These are phyloP conservation scores for Andrena bucephala DNA, from an alignment of 2,888 invertebrate species.

Conservation along the genomic window DNA sequence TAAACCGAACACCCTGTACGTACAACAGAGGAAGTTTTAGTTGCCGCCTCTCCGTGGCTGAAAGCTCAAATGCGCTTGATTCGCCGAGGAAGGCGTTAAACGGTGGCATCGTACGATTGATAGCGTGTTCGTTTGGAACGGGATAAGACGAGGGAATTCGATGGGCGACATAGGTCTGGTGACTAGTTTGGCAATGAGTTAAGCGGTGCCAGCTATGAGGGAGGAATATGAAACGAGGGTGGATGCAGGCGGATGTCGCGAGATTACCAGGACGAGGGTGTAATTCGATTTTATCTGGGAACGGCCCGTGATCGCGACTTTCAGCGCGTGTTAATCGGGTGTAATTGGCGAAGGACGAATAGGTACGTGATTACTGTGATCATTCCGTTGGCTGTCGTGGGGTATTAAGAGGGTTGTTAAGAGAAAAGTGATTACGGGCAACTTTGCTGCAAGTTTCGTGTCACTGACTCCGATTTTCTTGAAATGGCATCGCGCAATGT, in stretches of 20 bases:
- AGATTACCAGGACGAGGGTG: conserved; percentile 6
- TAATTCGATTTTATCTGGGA: conserved; percentile 28
- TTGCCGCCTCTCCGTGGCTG: conserved; percentile 55
- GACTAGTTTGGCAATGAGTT: conserved; percentile 12
- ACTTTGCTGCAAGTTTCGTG: too few species aligned
- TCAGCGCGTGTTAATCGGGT: not conserved
- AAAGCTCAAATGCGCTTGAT: conserved; percentile 57
- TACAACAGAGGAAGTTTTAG: conserved; percentile 56
- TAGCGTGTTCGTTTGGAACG: conserved; percentile 12
- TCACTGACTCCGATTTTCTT: too few species aligned
- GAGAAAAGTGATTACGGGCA: not conserved
- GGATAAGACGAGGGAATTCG: not conserved
- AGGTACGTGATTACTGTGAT: not conserved
- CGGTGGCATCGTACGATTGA: conserved; percentile 36
- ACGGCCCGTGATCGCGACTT: not conserved
- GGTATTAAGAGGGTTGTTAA: not conserved
- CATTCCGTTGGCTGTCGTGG: not conserved
- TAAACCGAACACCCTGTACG: conserved; percentile 25
- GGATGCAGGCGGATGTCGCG: conserved; percentile 16
- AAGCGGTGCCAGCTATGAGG: not conserved
- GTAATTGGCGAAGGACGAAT: conserved; percentile 1
- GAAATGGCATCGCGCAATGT: too few species aligned
- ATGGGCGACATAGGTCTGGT: not conserved
- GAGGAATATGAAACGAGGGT: conserved; percentile 22
- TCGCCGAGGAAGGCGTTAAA: conserved; percentile 22